Conservation (phyloP, 2,888 invertebrate species). For the Papilio demoleus region DNA sequence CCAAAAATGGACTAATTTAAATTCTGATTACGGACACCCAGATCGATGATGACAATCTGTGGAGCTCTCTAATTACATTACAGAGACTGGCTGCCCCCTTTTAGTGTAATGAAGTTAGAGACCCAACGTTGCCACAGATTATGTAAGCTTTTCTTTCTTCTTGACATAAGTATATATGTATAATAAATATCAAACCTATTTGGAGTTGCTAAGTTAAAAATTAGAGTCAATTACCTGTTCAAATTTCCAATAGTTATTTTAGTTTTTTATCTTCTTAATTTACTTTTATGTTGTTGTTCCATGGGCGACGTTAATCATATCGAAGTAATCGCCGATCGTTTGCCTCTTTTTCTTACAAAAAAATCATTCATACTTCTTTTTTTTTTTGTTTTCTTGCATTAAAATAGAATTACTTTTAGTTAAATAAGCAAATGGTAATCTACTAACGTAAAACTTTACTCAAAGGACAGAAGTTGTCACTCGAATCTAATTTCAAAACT, state of each 20-base stretch:
- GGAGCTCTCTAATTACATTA: constrained; percentile 68
- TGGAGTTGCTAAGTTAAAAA: too few relatives aligned
- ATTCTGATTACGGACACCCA: constrained; percentile 61
- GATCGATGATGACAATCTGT: constrained; percentile 65
- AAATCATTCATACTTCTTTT: neutral
- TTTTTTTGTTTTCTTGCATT: neutral
- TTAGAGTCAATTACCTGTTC: too few relatives aligned
- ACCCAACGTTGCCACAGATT: constrained; percentile 27
- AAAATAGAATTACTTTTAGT: neutral
- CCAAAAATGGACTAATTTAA: constrained; percentile 50
- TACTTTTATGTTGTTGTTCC: too few relatives aligned
- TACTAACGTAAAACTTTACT: neutral
- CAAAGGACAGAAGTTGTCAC: constrained; percentile 30
- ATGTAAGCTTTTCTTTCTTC: constrained; percentile 3
- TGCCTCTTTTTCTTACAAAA: too few relatives aligned
- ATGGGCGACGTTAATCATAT: too few relatives aligned
- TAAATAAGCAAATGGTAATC: constrained; percentile 2
- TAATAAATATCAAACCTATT: neutral
- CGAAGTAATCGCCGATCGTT: too few relatives aligned
- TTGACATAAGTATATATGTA: neutral
- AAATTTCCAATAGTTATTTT: too few relatives aligned
- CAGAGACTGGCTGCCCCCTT: constrained; percentile 57
- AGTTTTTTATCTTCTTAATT: too few relatives aligned
- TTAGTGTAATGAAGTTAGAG: constrained; percentile 54
- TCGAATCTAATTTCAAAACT: constrained; percentile 53